Percentiles rank a stretch among this genome's conserved stretches.
phyloP scores from a whole-genome alignment of 2,888 invertebrate species.

The Eupelmus urozonus region DNA sequence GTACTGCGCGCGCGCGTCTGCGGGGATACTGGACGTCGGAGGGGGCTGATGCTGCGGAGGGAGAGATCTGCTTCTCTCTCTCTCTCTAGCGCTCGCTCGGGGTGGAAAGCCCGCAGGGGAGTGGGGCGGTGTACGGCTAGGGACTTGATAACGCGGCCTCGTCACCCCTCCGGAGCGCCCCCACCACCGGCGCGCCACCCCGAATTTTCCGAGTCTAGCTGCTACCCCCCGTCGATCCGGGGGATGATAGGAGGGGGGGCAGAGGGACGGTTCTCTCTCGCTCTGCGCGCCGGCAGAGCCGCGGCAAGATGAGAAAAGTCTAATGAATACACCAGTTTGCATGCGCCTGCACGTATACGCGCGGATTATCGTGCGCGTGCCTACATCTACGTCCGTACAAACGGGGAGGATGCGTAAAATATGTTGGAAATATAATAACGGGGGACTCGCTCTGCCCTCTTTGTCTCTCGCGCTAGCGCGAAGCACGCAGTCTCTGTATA shows the following conservation, averaged over 20 bases:
- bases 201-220: background rate
- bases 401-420: constrained; percentile 51
- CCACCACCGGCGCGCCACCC: background rate
- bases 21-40: constrained; percentile 3
- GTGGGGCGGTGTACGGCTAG: constrained; percentile 21
- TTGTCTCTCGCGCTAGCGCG: too few relatives aligned
- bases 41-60: constrained; percentile 23
- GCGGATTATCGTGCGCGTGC: constrained; percentile 41
- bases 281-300: constrained; percentile 8
- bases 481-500: constrained; percentile 8
- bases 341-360: constrained; percentile 52
- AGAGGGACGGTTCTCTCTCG: background rate
- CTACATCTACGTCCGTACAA: background rate
- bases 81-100: too few relatives aligned
- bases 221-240: background rate
- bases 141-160: background rate
- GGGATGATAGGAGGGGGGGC: background rate
- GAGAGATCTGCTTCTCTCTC: constrained; percentile 21
- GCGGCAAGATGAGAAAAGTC: constrained; percentile 56
- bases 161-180: background rate
- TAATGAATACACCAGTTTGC: constrained; percentile 58
- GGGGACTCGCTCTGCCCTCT: too few relatives aligned
- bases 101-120: constrained; percentile 34
- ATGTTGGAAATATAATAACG: constrained; percentile 58
- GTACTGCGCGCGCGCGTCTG: background rate